Conservation (phyloP, 1,140 invertebrate genomes). For the Marisa cornuarietis region DNA sequence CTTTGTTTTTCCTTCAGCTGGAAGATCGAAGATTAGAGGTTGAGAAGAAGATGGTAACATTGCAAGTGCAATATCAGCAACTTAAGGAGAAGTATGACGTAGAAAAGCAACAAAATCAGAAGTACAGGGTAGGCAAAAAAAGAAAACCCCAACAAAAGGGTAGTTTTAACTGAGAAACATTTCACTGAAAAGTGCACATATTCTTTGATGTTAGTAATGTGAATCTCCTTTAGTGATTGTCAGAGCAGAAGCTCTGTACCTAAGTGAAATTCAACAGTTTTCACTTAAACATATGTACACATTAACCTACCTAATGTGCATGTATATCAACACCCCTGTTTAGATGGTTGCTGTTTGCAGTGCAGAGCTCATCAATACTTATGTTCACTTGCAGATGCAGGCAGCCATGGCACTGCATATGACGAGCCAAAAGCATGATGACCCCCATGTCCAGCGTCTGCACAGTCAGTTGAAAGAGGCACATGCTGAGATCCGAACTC, state of each 20-base stretch:
- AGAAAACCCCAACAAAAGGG: no score
- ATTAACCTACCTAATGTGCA: no score
- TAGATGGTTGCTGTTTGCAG: no score
- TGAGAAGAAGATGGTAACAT: conserved; percentile 46
- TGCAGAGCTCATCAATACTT: background rate
- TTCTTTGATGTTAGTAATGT: no score
- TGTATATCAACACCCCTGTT: no score
- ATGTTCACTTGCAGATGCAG: conserved; percentile 17
- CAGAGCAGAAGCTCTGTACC: no score
- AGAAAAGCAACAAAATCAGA: conserved; percentile 39
- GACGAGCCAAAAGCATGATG: conserved; percentile 9
- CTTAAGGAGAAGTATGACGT: conserved; percentile 36
- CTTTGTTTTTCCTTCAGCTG: conserved; percentile 31
- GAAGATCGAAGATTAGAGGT: conserved; percentile 46
- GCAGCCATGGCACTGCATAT: conserved; percentile 18
- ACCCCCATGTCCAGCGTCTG: background rate
- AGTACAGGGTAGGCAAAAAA: conserved; percentile 40
- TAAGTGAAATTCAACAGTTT: no score
- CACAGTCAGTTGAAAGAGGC: conserved; percentile 18
- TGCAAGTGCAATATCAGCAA: conserved; percentile 27
- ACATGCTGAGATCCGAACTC: conserved; percentile 16
- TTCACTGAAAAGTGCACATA: no score
- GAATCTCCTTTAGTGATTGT: no score
- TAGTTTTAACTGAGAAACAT: no score
- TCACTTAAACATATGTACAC: no score